Conservation (phyloP, 1,140 invertebrate species). For the Argopecten irradians region DNA sequence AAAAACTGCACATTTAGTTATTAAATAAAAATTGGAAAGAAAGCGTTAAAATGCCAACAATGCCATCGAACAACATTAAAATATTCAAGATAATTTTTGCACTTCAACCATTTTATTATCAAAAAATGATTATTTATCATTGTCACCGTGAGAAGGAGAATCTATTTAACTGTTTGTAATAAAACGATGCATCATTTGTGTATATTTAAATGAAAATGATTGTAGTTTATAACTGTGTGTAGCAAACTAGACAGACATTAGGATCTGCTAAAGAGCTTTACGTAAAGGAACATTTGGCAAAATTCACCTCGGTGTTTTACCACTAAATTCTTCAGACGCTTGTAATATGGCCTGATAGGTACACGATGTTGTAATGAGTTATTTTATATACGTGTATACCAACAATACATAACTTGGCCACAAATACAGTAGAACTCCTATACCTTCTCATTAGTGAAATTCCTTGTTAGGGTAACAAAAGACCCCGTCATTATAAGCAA, state of each 20-base stretch:
- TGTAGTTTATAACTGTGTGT: too few species aligned
- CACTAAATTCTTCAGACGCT: neutral
- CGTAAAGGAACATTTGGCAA: slow-evolving; percentile 11
- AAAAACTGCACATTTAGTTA: too few species aligned
- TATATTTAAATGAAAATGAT: neutral
- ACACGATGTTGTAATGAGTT: neutral
- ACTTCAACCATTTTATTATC: neutral
- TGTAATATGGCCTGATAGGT: neutral
- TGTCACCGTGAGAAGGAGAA: neutral
- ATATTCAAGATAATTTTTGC: too few species aligned
- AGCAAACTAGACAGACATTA: too few species aligned
- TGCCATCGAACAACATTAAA: too few species aligned
- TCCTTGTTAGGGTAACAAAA: slow-evolving; percentile 1
- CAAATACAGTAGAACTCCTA: too few species aligned
- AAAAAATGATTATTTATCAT: neutral
- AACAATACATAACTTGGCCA: neutral
- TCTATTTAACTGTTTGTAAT: neutral
- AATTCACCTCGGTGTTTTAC: slow-evolving; percentile 2
- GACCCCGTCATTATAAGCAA: neutral
- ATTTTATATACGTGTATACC: neutral
- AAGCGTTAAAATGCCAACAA: too few species aligned
- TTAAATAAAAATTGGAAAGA: too few species aligned
- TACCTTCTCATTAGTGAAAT: neutral
- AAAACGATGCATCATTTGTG: neutral
- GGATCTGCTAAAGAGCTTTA: too few species aligned